Evolutionary conservation across 1,140 invertebrate species (phyloP), one percentile per base, ranked within the genome.

Genomic region (Drosophila lacertosa): DNA sequence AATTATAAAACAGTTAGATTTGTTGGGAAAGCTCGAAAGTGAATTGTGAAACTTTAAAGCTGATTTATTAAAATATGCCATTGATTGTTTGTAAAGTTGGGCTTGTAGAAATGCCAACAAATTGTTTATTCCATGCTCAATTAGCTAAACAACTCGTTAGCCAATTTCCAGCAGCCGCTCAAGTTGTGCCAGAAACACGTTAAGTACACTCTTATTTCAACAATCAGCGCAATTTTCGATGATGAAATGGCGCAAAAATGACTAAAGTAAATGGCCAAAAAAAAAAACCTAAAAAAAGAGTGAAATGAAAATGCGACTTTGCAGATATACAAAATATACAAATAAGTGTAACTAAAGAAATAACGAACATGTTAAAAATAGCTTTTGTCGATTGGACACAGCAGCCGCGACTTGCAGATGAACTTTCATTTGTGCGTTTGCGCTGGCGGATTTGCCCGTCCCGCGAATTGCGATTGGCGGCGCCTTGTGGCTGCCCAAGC

Each of bases 221-320:
- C 71, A 72, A 69, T 63, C 65, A 16, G 37, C 40, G 50, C 67
- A 88, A 88, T 89, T 88, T 75, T 20, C 55, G 70, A 75, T 88
- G 83, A 89, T 88, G 78, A 88, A 88, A 86, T 82, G 59, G 64
- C 74, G 58, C 62, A 78, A 77, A 81, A 62, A 88, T 82, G 53
- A 35, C 40, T 18, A 29, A 29, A 29, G 9, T 29, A 29, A 29
- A 9, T 2, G 7, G 26, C 5, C 1, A 9, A 1, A 9, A 29
- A 7, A 2, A 7, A 9, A 7, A 2, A n/a, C n/a, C n/a, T n/a
- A n/a, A 35, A 48, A 18, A 18, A 13, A 40, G 33, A 74, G 66
- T 57, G 60, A 73, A 76, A 58, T 68, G 24, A 51, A 71, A 58
- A 71, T 57, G 35, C 22, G 39, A 15, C 29, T 37, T 62, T 47